phyloP scores from a whole-genome alignment of 2,113 vertebrate species.

The Atherinomorus stipes region DNA sequence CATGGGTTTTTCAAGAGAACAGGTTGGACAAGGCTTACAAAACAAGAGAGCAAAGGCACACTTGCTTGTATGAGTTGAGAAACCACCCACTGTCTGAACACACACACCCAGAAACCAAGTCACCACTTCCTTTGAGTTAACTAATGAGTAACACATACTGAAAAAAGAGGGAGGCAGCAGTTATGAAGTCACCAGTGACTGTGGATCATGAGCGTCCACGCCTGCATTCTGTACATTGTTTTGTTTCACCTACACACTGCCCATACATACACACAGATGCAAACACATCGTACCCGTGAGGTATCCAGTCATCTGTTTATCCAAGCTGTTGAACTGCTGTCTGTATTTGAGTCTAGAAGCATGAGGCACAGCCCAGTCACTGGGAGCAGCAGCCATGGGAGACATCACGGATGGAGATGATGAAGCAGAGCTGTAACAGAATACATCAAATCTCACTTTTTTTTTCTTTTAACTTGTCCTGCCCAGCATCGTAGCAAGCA shows the following conservation, averaged over 20 bases:
- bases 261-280: slow-evolving; percentile 59
- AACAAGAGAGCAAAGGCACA: slow-evolving; percentile 18
- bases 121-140: slow-evolving; percentile 22
- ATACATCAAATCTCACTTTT: neutral
- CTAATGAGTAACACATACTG: slow-evolving; percentile 12
- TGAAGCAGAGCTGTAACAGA: slow-evolving; percentile 86
- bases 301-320: slow-evolving; percentile 94
- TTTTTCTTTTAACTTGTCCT: too few species aligned
- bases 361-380: slow-evolving; percentile 96
- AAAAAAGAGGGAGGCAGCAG: slow-evolving; percentile 6
- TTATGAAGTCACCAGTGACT: slow-evolving; percentile 33
- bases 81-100: slow-evolving; percentile 49
- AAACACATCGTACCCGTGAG: slow-evolving; percentile 87
- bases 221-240: slow-evolving; percentile 44
- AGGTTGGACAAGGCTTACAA: slow-evolving; percentile 48
- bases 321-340: slow-evolving; percentile 95
- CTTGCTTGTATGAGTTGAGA: slow-evolving; percentile 26
- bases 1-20: slow-evolving; percentile 48
- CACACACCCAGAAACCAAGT: slow-evolving; percentile 54
- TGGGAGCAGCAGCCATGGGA: slow-evolving; percentile 82
- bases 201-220: slow-evolving; percentile 22
- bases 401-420: slow-evolving; percentile 89
- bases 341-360: slow-evolving; percentile 94
- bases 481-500: too few species aligned
- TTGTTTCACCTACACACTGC: slow-evolving; percentile 7